Base-by-base conservation (phyloP, 2,797 vertebrate species). In the Lepidocolaptes lacrymiger region DNA sequence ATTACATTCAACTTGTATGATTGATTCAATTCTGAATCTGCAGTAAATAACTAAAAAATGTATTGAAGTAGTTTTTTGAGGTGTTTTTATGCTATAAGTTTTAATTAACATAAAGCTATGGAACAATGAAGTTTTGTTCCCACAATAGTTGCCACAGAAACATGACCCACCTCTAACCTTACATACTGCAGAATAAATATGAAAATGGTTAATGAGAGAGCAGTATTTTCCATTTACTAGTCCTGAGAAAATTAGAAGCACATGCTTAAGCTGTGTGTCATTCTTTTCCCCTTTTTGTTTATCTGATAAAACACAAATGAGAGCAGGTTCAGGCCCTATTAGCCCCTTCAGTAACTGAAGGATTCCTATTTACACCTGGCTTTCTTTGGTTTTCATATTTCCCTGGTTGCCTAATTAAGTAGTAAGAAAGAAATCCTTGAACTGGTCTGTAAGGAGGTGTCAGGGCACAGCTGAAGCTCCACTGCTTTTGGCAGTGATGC, bases 161-260 rank as follows among this genome's bases (percentile, higher is more conserved):
- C 4, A 3, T 74, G 75, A 89, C 63, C 63, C n/a, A 83, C 61
- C 34, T 92, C 71, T 96, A 95, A 87, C 86, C 77, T 88, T 94
- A 91, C 84, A 83, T 85, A 77, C 34, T 74, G 62, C 72, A 91
- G 81, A 91, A 54, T 74, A 89, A 93, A 52, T 93, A 94, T 71
- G 74, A 92, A 95, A 95, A 94, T 59, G 6, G 36, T 90, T 92
- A 95, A 94, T 87, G 81, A 85, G 59, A 89, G 80, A 82, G 32
- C 64, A 94, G 20, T 67, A 91, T 94, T 95, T 95, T 92, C 84
- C 72, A 73, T 91, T 96, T 87, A 87, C 79, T 82, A 54, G 19
- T 82, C 76, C 41, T 63, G 28, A 82, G 77, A 89, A 95, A 94
- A 96, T 94, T 87, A 58, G 52, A 96, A 95, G 44, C 92, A 89